Evolutionary conservation across 2,888 invertebrate species (phyloP).

Genomic region (Caenorhabditis panamensis): DNA sequence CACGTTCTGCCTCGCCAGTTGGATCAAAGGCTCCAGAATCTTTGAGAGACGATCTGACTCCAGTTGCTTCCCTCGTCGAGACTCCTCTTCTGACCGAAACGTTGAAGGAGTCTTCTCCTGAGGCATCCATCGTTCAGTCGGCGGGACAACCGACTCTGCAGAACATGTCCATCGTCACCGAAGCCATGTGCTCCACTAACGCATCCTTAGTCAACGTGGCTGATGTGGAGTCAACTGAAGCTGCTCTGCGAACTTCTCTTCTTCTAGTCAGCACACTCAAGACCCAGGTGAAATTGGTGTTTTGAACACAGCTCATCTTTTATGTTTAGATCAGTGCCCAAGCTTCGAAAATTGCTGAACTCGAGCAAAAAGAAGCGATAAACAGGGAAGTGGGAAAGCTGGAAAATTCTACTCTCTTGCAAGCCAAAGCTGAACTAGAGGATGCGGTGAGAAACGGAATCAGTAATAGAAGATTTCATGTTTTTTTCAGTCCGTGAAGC

Average conservation of each 20-base stretch:
- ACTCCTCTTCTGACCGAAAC: conserved; percentile 49
- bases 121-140: conserved; percentile 23
- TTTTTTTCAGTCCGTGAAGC: background rate
- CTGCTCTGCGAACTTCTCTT: conserved; percentile 41
- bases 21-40: conserved; percentile 40
- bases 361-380: conserved; percentile 16
- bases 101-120: conserved; percentile 33
- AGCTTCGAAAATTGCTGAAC: conserved; percentile 38
- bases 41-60: conserved; percentile 22
- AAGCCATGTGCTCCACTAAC: conserved; percentile 36
- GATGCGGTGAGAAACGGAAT: background rate
- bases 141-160: conserved; percentile 25
- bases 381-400: conserved; percentile 10
- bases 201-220: conserved; percentile 37
- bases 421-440: background rate
- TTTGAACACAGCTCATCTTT: background rate
- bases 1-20: conserved; percentile 20
- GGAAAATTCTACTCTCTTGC: conserved; percentile 12
- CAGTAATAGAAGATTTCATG: background rate
- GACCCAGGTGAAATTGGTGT: conserved; percentile 8
- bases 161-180: conserved; percentile 41
- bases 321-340: conserved; percentile 6
- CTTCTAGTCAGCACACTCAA: conserved; percentile 32
- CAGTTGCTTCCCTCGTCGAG: conserved; percentile 35
- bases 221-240: conserved; percentile 36